Percentiles rank a stretch among this genome's conserved stretches.
Evolutionary conservation across 2,888 invertebrate species (phyloP).

Genomic region (Mimumesa dahlbomi): DNA sequence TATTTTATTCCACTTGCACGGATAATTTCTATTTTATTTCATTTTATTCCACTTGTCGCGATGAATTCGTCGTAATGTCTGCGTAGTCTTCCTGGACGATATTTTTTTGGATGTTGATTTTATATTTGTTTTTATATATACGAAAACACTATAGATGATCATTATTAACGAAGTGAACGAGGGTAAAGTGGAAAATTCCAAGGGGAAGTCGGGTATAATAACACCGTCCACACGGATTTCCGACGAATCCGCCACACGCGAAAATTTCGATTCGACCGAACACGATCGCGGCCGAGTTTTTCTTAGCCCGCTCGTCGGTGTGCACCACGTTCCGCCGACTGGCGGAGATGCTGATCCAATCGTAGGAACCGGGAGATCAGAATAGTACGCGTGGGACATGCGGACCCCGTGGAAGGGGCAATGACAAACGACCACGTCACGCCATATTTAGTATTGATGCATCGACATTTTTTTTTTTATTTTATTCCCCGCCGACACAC

Average conservation of each 20-base stretch:
- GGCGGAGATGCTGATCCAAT: constrained; percentile 48
- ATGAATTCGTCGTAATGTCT: no score
- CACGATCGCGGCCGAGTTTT: constrained; percentile 20
- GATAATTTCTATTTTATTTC: no score
- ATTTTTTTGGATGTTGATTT: no score
- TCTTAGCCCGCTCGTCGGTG: constrained; percentile 36
- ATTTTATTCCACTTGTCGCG: no score
- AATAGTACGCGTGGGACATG: constrained; percentile 69
- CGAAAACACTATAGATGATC: no score
- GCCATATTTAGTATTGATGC: constrained; percentile 76
- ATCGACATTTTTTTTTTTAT: constrained; percentile 26
- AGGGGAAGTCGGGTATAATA: no score
- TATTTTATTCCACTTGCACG: no score
- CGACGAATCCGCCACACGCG: background rate
- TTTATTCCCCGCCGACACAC: background rate
- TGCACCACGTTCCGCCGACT: constrained; percentile 62
- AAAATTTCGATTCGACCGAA: background rate
- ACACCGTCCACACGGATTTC: background rate
- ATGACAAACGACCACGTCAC: constrained; percentile 67
- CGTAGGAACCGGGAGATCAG: constrained; percentile 62
- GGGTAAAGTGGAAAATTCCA: no score
- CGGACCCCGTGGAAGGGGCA: constrained; percentile 49
- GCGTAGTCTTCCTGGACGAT: no score
- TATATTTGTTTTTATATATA: no score
- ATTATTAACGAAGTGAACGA: no score